Evolutionary conservation across 2,797 vertebrate genomes (phyloP).

Genomic region (Echiichthys vipera): DNA sequence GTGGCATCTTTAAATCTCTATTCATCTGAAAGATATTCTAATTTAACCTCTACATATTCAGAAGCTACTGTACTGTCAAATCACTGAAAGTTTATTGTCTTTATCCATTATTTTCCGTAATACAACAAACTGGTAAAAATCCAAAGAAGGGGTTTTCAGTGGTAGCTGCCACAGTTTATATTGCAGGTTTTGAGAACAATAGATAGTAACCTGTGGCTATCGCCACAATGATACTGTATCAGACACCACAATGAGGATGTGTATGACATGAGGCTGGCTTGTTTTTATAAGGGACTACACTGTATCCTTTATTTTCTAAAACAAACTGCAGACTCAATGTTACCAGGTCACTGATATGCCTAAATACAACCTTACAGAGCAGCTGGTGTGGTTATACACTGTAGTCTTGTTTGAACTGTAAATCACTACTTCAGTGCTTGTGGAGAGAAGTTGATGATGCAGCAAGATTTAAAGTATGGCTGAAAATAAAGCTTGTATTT

Average conservation of each 20-base stretch:
- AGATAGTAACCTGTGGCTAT: constrained; percentile 43
- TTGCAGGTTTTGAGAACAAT: constrained; percentile 57
- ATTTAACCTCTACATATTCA: background rate
- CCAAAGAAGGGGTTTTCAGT: constrained; percentile 62
- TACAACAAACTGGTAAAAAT: constrained; percentile 38
- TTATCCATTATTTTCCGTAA: constrained; percentile 26
- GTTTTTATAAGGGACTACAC: constrained; percentile 40
- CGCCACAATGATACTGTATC: constrained; percentile 65
- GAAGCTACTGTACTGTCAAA: background rate
- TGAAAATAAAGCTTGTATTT: background rate
- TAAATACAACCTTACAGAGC: background rate
- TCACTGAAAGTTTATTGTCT: constrained; percentile 30
- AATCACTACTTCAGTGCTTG: background rate
- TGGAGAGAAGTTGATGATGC: background rate
- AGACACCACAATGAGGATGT: constrained; percentile 48
- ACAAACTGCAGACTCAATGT: constrained; percentile 23
- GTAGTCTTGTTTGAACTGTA: background rate
- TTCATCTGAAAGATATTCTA: constrained; percentile 6
- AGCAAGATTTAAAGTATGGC: background rate
- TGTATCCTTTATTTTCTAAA: background rate
- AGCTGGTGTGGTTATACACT: background rate
- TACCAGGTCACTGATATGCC: background rate
- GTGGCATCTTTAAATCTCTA: constrained; percentile 10
- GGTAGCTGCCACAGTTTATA: constrained; percentile 37
- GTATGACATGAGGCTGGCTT: constrained; percentile 21